Evolutionary conservation across 1,140 invertebrate genomes (phyloP).

Genomic region (Drosophila varians): DNA sequence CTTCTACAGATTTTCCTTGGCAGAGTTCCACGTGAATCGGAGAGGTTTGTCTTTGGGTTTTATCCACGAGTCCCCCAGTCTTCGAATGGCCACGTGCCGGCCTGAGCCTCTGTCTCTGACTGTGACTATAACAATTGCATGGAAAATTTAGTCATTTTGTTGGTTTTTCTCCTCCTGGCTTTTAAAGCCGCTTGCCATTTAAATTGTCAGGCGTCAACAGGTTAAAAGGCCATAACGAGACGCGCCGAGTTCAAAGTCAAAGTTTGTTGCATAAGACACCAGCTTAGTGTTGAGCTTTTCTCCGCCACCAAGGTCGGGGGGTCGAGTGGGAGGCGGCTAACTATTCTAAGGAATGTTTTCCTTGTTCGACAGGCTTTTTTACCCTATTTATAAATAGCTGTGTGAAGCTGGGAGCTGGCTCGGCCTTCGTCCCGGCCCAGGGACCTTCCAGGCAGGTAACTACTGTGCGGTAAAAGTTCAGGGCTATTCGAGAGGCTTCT

Average conservation of each 20-base stretch:
- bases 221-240: neutral
- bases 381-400: neutral
- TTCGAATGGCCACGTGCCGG: conserved; percentile 20
- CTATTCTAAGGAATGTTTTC: neutral
- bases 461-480: neutral
- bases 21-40: conserved; percentile 15
- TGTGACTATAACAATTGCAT: neutral
- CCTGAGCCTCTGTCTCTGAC: neutral
- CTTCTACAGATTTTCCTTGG: neutral
- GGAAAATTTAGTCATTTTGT: conserved; percentile 4
- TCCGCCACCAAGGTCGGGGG: neutral
- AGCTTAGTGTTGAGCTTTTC: neutral
- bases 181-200: conserved; percentile 46
- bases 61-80: conserved; percentile 7
- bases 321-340: neutral
- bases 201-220: conserved; percentile 33
- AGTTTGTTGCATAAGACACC: conserved; percentile 12
- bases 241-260: neutral
- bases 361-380: neutral
- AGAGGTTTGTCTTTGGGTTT: too few species aligned
- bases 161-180: neutral
- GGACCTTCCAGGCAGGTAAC: neutral
- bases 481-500: neutral
- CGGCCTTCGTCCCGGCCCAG: neutral
- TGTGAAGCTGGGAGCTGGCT: neutral